A percentile compares a stretch with the other conserved stretches of the same genome.
These are phyloP conservation scores for Diploptera punctata DNA, from an alignment of 2,888 invertebrate genomes.

Conservation along the genomic window DNA sequence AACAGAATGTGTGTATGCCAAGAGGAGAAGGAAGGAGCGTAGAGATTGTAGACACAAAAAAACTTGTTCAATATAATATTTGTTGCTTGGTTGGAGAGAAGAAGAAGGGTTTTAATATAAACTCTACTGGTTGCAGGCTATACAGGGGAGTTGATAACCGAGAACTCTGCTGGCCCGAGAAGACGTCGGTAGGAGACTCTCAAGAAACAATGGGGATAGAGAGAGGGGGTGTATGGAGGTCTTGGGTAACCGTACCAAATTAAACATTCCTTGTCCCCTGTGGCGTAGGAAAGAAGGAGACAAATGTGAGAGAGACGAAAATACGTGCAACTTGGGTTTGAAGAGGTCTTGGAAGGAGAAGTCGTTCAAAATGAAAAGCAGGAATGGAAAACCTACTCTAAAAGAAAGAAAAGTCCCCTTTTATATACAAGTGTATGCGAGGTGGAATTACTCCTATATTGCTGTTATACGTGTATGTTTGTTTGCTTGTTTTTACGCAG, in stretches of 20 bases:
- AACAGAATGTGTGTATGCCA: neutral
- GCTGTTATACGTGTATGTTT: too few species aligned
- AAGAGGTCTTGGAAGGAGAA: slow-evolving; percentile 2
- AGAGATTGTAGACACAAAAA: neutral
- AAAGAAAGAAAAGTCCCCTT: slow-evolving; percentile 3
- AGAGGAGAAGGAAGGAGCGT: neutral
- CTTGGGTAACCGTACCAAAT: slow-evolving; percentile 41
- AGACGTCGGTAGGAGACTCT: neutral
- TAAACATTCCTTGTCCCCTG: slow-evolving; percentile 42
- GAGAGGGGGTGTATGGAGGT: slow-evolving; percentile 3
- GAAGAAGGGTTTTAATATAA: neutral
- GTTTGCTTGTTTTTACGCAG: too few species aligned
- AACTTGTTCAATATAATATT: slow-evolving; percentile 13
- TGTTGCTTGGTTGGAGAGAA: neutral
- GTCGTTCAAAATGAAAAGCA: slow-evolving; percentile 8
- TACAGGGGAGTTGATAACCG: neutral
- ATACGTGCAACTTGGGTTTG: neutral
- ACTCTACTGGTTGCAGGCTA: neutral
- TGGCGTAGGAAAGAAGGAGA: slow-evolving; percentile 31
- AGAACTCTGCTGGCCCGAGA: neutral
- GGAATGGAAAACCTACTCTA: neutral
- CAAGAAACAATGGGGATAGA: slow-evolving; percentile 7
- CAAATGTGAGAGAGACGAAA: slow-evolving; percentile 21
- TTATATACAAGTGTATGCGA: neutral
- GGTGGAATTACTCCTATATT: too few species aligned